Percentiles rank a stretch among this genome's conserved stretches.
Conservation (phyloP, 2,113 vertebrate species). For the Anas platyrhynchos region DNA sequence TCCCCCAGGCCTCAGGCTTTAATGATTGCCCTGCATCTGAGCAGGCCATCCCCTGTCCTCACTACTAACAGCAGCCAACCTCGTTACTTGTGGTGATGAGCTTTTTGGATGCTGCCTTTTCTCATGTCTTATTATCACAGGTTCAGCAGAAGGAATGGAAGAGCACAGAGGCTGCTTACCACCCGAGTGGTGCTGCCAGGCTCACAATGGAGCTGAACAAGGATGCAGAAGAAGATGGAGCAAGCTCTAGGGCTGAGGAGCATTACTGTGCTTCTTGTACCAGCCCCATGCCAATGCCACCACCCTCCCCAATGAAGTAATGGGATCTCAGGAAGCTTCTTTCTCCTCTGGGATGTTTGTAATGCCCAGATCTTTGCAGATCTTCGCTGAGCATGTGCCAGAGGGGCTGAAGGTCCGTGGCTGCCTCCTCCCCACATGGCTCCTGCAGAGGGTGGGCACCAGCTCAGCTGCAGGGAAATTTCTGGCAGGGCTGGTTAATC, state of each 20-base stretch:
- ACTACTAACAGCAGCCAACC: neutral
- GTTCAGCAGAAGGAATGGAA: neutral
- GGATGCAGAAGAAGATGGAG: neutral
- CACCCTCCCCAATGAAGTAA: neutral
- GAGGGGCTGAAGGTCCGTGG: rapidly evolving
- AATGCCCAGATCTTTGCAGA: neutral
- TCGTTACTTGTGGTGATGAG: rapidly evolving
- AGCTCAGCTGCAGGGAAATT: neutral
- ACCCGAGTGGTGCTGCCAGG: neutral
- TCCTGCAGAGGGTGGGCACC: neutral
- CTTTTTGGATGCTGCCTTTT: neutral
- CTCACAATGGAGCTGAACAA: rapidly evolving
- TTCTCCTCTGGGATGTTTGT: neutral
- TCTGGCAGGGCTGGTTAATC: neutral
- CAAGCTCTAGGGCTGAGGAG: rapidly evolving
- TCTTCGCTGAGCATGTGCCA: neutral
- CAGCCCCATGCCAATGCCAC: neutral
- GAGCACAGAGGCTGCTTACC: neutral
- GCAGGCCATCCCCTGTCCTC: neutral
- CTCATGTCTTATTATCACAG: neutral
- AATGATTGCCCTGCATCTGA: neutral
- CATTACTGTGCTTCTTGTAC: neutral
- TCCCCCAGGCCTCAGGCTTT: neutral
- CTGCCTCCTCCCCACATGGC: neutral
- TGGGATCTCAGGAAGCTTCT: rapidly evolving